Base-by-base conservation (phyloP, 2,888 invertebrate genomes). In the Ernsta delagoae region DNA sequence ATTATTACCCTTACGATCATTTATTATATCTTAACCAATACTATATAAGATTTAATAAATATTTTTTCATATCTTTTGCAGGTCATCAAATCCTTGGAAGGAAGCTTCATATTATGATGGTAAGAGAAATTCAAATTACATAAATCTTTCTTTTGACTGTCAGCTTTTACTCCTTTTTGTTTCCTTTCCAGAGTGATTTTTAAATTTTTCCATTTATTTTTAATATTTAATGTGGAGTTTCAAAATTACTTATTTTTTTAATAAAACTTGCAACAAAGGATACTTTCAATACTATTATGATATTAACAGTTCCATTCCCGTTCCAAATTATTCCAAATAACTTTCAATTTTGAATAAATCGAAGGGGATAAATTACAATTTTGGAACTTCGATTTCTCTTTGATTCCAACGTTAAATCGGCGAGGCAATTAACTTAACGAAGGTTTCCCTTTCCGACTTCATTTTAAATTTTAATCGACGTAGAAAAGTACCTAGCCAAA, bases 361-460 rank as follows among this genome's bases (percentile, higher is more conserved):
- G 45, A 43, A 7, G 12, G 34, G 36, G 54, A 56, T 56, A 67
- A 67, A 67, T 67, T 41, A 63, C 63, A 67, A 45, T 67, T 67
- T 61, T 16, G 45, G 12, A 36, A 61, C 6, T 61, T 31, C 12
- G 24, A 43, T 48, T 66, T 54, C 60, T 43, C 60, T 66, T 60
- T 66, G 60, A 66, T 36, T 60, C 54, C 50, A 60, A 54, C 59
- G 6, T 24, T n/a, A 34, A 53, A 34, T 31, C 41, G 31, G 63
- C 41, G 24, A 53, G 67, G 61, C 61, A 67, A 67, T 67, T 70
- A 70, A 68, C 68, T 71, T 71, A 70, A 71, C 71, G 70, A 72
- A 72, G 70, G 71, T 72, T 73, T 71, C 69, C 65, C 61, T 70
- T 71, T 70, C 71, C 69, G 69, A 71, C 66, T 71, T 70, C 67